Evolutionary conservation across 2,113 vertebrate species (phyloP).

Genomic region (Baryphthengus martii): DNA sequence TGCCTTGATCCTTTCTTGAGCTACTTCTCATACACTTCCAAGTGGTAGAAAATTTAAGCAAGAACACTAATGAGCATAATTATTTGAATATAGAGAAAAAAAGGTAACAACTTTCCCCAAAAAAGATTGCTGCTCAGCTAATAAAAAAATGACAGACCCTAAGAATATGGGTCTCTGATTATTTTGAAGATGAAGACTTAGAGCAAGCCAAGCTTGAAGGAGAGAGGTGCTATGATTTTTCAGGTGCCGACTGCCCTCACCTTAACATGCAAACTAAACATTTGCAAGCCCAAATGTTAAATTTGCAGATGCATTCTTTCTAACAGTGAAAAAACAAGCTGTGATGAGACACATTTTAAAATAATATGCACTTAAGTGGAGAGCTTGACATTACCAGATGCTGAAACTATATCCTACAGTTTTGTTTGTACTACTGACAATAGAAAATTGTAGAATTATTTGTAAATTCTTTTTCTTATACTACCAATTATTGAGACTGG

Average conservation of each 20-base stretch:
- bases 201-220: background rate
- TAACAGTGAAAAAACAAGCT: background rate
- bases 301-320: background rate
- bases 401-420: background rate
- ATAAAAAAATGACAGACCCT: background rate
- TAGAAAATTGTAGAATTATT: background rate
- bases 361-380: background rate
- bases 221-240: background rate
- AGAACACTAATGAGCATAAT: background rate
- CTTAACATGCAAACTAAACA: background rate
- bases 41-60: background rate
- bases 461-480: background rate
- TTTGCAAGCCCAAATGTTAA: background rate
- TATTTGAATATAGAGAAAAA: background rate
- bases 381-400: background rate
- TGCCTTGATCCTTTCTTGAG: background rate
- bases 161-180: background rate
- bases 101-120: background rate
- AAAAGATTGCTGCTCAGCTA: background rate
- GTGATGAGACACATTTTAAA: background rate
- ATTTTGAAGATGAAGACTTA: background rate
- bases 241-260: background rate
- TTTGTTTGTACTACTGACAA: background rate
- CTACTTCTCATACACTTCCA: background rate
- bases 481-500: background rate